Evolutionary conservation across 1,140 invertebrate genomes (phyloP).

Genomic region (Pseudomyrmex sp.): DNA sequence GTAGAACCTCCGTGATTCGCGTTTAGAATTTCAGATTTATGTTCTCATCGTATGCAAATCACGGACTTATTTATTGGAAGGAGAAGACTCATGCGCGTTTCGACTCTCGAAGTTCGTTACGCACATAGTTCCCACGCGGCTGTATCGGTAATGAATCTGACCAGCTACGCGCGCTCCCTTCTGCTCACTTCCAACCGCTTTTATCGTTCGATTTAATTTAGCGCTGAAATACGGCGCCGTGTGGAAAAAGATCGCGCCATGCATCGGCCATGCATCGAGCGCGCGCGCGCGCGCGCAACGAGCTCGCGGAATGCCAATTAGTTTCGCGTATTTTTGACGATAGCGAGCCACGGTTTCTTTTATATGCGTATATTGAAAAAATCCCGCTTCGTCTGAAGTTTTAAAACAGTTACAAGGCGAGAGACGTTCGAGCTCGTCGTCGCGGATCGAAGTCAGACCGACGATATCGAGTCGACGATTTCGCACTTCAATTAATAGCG

Average conservation of each 20-base stretch:
- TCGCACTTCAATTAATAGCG: slow-evolving; percentile 45
- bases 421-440: neutral
- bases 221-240: slow-evolving; percentile 35
- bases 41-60: slow-evolving; percentile 5
- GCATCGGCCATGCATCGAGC: no score
- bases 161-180: slow-evolving; percentile 22
- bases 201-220: slow-evolving; percentile 56
- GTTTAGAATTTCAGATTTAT: slow-evolving; percentile 25
- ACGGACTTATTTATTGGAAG: slow-evolving; percentile 28
- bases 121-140: slow-evolving; percentile 47
- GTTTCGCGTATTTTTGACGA: slow-evolving; percentile 11
- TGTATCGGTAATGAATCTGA: slow-evolving; percentile 51
- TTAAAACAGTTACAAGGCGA: neutral
- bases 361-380: no score
- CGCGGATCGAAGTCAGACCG: neutral
- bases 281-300: neutral
- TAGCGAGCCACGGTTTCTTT: neutral
- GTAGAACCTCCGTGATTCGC: no score
- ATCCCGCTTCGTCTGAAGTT: neutral
- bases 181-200: slow-evolving; percentile 11
- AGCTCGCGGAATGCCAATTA: slow-evolving; percentile 37
- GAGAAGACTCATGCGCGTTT: slow-evolving; percentile 2
- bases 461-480: neutral
- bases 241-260: slow-evolving; percentile 8
- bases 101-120: slow-evolving; percentile 40